phyloP scores from a whole-genome alignment of 2,113 vertebrate genomes.

The Rallus limicola region DNA sequence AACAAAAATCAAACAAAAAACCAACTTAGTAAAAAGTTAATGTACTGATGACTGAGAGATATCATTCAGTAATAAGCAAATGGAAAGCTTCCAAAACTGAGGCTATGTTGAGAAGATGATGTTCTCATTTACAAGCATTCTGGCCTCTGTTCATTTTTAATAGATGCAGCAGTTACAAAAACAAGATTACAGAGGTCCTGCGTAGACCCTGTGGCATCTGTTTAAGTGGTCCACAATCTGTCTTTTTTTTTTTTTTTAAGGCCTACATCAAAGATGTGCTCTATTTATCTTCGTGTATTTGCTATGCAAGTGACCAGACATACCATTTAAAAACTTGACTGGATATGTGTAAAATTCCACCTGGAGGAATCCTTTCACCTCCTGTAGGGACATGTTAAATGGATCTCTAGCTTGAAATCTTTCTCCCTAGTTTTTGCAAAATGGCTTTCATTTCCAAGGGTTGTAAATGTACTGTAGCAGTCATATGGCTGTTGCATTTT shows the following conservation, averaged over 20 bases:
- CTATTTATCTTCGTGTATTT: constrained; percentile 21
- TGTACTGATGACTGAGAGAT: not conserved
- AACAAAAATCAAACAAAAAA: too few relatives aligned
- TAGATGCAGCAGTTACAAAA: constrained; percentile 49
- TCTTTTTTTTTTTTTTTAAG: not conserved
- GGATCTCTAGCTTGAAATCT: not conserved
- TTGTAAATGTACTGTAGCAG: not conserved
- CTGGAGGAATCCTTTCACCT: constrained; percentile 16
- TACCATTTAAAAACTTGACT: constrained; percentile 12
- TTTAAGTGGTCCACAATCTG: constrained; percentile 39
- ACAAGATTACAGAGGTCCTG: constrained; percentile 36
- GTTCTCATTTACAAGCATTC: constrained; percentile 42
- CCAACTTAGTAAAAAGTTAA: not conserved
- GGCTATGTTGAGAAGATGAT: constrained; percentile 7
- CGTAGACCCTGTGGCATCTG: constrained; percentile 41
- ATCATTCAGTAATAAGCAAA: constrained; percentile 25
- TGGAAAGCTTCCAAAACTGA: constrained; percentile 2
- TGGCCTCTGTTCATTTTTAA: constrained; percentile 12
- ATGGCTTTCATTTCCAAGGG: not conserved
- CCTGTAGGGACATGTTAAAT: not conserved
- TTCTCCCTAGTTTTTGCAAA: not conserved
- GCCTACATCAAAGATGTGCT: not conserved
- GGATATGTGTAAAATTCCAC: constrained; percentile 4
- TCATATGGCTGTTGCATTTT: not conserved
- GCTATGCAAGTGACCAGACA: not conserved